Conservation (phyloP, 2,113 vertebrate genomes). For the Takifugu bimaculatus region DNA sequence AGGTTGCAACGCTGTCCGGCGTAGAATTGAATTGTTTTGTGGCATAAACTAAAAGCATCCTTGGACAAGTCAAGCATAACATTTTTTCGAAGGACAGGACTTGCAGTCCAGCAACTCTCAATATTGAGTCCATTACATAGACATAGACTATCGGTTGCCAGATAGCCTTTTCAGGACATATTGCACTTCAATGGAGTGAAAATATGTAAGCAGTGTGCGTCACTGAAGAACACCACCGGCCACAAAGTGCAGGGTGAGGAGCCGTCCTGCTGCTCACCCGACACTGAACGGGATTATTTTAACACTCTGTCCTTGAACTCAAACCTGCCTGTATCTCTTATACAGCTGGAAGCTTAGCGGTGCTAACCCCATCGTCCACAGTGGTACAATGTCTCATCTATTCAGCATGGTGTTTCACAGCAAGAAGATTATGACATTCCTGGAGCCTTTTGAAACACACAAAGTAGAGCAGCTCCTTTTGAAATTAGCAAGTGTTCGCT, state of each 20-base stretch:
- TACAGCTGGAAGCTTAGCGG: conserved; percentile 15
- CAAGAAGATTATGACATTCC: conserved; percentile 28
- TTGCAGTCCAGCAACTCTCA: neutral
- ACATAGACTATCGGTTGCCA: neutral
- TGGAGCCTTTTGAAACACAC: conserved; percentile 23
- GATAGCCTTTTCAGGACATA: neutral
- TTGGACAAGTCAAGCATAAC: too few relatives aligned
- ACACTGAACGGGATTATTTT: conserved; percentile 3
- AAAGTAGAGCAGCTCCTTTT: conserved; percentile 24
- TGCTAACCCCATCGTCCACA: conserved; percentile 11
- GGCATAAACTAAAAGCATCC: too few relatives aligned
- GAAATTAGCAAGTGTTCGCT: conserved; percentile 26
- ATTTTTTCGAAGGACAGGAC: neutral
- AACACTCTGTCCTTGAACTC: conserved; percentile 28
- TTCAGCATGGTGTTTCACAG: conserved; percentile 30
- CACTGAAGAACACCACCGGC: conserved; percentile 4
- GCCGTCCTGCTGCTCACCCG: neutral
- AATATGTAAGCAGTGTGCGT: neutral
- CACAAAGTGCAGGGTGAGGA: neutral
- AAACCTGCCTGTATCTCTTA: conserved; percentile 19
- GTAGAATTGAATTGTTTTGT: too few relatives aligned
- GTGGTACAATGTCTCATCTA: conserved; percentile 31
- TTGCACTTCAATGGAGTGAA: neutral
- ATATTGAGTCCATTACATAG: conserved; percentile 4
- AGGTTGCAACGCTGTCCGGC: too few relatives aligned